phyloP scores from a whole-genome alignment of 2,113 vertebrate genomes.

The Toxotes chatareus region DNA sequence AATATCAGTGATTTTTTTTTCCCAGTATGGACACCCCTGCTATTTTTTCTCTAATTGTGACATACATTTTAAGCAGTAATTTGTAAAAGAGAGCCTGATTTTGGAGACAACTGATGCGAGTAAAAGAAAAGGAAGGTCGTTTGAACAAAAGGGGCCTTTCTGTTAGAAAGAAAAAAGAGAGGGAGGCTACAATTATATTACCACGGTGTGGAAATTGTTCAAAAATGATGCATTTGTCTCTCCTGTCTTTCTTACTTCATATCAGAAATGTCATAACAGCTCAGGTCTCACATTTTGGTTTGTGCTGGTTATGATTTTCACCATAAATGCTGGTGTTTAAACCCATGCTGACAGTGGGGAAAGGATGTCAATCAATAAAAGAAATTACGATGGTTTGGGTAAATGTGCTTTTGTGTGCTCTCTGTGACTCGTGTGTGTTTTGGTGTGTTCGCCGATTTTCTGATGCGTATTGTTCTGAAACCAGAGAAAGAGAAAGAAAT shows the following conservation, averaged over 20 bases:
- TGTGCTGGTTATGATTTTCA: slow-evolving; percentile 36
- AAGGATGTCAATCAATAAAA: slow-evolving; percentile 59
- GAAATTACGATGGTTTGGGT: slow-evolving; percentile 31
- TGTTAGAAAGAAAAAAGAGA: slow-evolving; percentile 13
- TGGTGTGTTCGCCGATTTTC: slow-evolving; percentile 13
- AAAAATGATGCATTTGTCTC: slow-evolving; percentile 51
- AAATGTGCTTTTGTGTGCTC: slow-evolving; percentile 28
- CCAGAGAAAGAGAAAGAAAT: not conserved
- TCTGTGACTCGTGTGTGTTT: slow-evolving; percentile 22
- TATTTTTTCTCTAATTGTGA: slow-evolving; percentile 35
- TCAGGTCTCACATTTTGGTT: slow-evolving; percentile 35
- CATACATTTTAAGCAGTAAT: slow-evolving; percentile 57
- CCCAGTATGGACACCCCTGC: slow-evolving; percentile 35
- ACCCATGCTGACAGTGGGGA: slow-evolving; percentile 32
- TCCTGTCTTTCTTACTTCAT: slow-evolving; percentile 25
- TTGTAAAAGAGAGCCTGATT: slow-evolving; percentile 45
- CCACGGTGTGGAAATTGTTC: slow-evolving; percentile 43
- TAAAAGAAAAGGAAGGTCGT: slow-evolving; percentile 43
- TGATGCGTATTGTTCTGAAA: not conserved
- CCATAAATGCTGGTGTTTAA: slow-evolving; percentile 37
- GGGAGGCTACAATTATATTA: slow-evolving; percentile 47
- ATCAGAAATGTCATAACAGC: slow-evolving; percentile 54
- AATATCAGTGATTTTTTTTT: slow-evolving; percentile 32
- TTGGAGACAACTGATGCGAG: slow-evolving; percentile 12
- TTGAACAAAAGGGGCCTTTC: slow-evolving; percentile 30